Conservation (phyloP, 2,888 invertebrate genomes). For the Fragum fragum region DNA sequence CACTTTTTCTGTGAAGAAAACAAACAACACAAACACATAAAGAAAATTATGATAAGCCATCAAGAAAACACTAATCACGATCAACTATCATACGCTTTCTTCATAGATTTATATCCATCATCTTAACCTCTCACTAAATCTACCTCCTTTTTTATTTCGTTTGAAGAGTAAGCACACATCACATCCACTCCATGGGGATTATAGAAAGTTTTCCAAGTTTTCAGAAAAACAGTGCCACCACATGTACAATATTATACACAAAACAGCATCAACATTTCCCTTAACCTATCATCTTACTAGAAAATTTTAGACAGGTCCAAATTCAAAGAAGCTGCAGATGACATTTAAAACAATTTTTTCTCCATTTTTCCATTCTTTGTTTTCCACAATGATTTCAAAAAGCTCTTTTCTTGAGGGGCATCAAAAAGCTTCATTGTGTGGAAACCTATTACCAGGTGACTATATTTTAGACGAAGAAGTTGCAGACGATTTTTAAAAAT, state of each 20-base stretch:
- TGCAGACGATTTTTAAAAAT: no score
- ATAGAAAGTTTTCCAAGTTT: constrained; percentile 17
- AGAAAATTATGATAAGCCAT: neutral
- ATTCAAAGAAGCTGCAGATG: no score
- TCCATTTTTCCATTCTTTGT: no score
- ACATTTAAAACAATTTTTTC: no score
- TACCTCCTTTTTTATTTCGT: constrained; percentile 23
- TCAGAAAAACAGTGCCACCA: constrained; percentile 23
- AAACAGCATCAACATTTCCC: constrained; percentile 8
- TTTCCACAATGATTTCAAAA: no score
- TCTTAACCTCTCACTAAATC: neutral
- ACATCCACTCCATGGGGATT: constrained; percentile 5
- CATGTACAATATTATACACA: constrained; percentile 27
- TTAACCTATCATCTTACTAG: neutral
- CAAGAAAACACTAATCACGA: constrained; percentile 3
- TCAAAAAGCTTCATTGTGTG: no score
- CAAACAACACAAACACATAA: neutral
- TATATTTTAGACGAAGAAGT: no score
- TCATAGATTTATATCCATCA: neutral
- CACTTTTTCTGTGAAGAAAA: neutral
- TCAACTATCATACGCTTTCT: neutral
- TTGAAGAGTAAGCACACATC: constrained; percentile 20
- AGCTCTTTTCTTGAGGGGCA: no score
- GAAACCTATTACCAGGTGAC: no score
- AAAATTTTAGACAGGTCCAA: no score